Conservation (phyloP, 2,888 invertebrate genomes). For the Caenorhabditis afra region DNA sequence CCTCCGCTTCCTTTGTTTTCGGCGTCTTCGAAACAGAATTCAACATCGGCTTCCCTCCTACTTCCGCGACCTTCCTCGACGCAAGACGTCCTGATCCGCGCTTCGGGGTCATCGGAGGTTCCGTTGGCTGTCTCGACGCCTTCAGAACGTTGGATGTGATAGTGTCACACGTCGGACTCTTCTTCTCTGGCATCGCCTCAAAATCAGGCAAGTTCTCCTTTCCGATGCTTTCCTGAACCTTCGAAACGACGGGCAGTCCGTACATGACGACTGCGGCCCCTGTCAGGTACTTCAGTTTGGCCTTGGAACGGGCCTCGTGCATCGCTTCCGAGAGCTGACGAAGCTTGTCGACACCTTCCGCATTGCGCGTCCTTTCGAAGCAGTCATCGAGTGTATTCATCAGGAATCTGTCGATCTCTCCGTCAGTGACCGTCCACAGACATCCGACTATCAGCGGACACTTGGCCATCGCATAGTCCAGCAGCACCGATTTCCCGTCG, state of each 20-base stretch:
- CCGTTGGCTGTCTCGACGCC: too few relatives aligned
- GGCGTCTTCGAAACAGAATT: too few relatives aligned
- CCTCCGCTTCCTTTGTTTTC: too few relatives aligned
- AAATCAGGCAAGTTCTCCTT: too few relatives aligned
- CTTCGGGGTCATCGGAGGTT: too few relatives aligned
- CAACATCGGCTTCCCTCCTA: too few relatives aligned
- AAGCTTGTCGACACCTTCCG: conserved; percentile 38
- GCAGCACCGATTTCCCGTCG: conserved; percentile 71
- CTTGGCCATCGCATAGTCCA: conserved; percentile 73
- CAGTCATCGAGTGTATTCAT: conserved; percentile 70
- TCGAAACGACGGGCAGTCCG: conserved; percentile 70
- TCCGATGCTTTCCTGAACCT: too few relatives aligned
- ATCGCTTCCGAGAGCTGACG: conserved; percentile 62
- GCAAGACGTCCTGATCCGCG: too few relatives aligned
- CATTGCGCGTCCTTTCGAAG: conserved; percentile 24
- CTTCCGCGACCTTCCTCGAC: too few relatives aligned
- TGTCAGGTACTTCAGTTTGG: conserved; percentile 73
- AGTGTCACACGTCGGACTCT: too few relatives aligned
- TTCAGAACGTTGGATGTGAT: too few relatives aligned
- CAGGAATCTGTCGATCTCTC: conserved; percentile 77
- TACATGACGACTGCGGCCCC: conserved; percentile 76
- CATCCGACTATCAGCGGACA: conserved; percentile 77
- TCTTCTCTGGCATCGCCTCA: too few relatives aligned
- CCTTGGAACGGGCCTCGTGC: conserved; percentile 63
- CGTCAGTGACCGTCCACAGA: conserved; percentile 78